These are phyloP conservation scores for Porphyrio hochstetteri DNA, from an alignment of 2,113 vertebrate genomes.

Conservation along the genomic window DNA sequence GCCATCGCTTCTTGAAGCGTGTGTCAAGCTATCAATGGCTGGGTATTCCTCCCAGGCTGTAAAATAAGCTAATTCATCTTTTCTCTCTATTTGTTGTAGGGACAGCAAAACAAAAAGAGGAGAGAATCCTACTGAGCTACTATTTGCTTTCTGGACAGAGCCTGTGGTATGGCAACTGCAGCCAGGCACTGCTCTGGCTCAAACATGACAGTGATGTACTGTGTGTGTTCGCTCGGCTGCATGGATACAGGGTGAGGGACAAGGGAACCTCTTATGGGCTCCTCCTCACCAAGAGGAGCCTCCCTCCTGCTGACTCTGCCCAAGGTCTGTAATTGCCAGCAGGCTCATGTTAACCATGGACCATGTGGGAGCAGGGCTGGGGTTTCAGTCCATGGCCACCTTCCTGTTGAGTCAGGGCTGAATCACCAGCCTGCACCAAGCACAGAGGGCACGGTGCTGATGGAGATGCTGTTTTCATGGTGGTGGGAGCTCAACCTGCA, in stretches of 20 bases:
- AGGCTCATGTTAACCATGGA: background rate
- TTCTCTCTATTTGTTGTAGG: background rate
- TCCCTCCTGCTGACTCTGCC: background rate
- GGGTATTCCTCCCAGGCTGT: constrained; percentile 8
- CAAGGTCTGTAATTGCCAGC: background rate
- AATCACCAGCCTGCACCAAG: background rate
- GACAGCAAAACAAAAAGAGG: background rate
- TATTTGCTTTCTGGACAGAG: background rate
- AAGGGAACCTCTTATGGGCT: background rate
- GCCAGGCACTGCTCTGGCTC: background rate
- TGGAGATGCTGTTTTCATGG: background rate
- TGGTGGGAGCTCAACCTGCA: background rate
- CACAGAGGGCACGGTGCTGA: background rate
- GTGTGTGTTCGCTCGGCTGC: background rate
- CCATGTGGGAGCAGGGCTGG: background rate
- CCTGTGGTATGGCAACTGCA: background rate
- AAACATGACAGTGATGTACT: background rate
- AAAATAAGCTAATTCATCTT: constrained; percentile 48
- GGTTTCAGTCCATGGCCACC: background rate
- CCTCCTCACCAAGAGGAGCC: background rate
- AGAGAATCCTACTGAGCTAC: background rate
- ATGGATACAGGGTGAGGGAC: background rate
- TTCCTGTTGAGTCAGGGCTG: constrained; percentile 1
- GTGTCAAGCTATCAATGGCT: constrained; percentile 9
- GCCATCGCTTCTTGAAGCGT: background rate